Conservation (phyloP, 2,888 invertebrate species). For the Melitaea athalia region DNA sequence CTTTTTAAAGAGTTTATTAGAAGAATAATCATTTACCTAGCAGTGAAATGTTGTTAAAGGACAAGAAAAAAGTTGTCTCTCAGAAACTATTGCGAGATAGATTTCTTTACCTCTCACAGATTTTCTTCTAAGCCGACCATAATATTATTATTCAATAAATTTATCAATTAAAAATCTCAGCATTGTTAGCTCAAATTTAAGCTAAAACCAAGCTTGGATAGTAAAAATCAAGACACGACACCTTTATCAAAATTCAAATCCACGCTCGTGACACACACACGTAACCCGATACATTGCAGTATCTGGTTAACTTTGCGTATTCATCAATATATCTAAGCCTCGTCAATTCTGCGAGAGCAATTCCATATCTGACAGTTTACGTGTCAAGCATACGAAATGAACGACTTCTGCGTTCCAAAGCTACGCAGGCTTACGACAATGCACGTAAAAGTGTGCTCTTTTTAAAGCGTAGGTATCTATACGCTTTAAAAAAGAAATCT, state of each 20-base stretch:
- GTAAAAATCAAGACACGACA: not conserved
- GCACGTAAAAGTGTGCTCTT: not conserved
- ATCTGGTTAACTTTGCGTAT: not conserved
- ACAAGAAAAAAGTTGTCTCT: no score
- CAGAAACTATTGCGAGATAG: no score
- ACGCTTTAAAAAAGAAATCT: not conserved
- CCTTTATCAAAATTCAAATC: not conserved
- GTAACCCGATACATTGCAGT: not conserved
- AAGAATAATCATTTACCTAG: no score
- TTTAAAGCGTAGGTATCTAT: no score
- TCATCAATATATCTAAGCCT: constrained; percentile 8
- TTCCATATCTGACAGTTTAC: constrained; percentile 4
- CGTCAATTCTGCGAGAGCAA: constrained; percentile 1
- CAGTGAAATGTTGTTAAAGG: no score
- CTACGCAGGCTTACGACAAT: not conserved
- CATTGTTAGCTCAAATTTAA: not conserved
- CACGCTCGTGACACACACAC: not conserved
- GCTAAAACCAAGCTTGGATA: not conserved
- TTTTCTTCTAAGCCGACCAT: no score
- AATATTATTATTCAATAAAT: no score
- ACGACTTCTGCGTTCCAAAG: not conserved
- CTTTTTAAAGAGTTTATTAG: no score
- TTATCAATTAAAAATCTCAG: no score
- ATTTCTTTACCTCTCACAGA: no score
- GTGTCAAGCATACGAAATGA: constrained; percentile 1